Base-by-base conservation (phyloP, 2,888 invertebrate species). In the Drosophila subquinaria region DNA sequence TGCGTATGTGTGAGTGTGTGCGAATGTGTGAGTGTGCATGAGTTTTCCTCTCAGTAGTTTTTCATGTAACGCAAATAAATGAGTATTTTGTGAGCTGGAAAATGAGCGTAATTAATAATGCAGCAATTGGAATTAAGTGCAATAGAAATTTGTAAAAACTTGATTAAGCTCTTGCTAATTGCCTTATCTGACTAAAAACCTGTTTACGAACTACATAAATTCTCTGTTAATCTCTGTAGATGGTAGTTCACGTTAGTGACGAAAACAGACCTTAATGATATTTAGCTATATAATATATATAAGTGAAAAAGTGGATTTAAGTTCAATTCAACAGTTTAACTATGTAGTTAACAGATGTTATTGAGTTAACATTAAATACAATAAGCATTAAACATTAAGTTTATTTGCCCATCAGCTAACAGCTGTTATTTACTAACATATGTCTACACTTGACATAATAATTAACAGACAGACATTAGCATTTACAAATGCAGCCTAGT, bases 51-150 rank as follows among this genome's bases (percentile, higher is more conserved):
- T 45, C 51, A 36, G 60, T 53, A 64, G 52, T 65, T 70, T 74
- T 74, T 74, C 63, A 71, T 74, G 55, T 45, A 60, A 45, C 48
- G 55, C 50, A 63, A 77, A 80, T 77, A 73, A 76, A 70, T 70
- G 66, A 52, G 71, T 35, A 50, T 55, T 71, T 48, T 64, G 63
- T 60, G 69, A 63, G 67, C 81, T 67, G 74, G 48, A 52, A 78
- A 78, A 74, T 63, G 71, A 47, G 56, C 47, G 62, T 66, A 68
- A 74, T 77, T 78, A 78, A 74, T 74, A 71, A 65, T 66, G 74
- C 56, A 74, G 42, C 20, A 53, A 73, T 47, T 59, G 42, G 45
- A 56, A 61, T 43, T 51, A 48, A 52, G 30, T 56, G 48, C 45
- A 68, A 57, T 68, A 61, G 40, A 66, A 63, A 75, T 71, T 66